Evolutionary conservation across 2,113 vertebrate genomes (phyloP).

Genomic region (Rhabdomys dilectus): DNA sequence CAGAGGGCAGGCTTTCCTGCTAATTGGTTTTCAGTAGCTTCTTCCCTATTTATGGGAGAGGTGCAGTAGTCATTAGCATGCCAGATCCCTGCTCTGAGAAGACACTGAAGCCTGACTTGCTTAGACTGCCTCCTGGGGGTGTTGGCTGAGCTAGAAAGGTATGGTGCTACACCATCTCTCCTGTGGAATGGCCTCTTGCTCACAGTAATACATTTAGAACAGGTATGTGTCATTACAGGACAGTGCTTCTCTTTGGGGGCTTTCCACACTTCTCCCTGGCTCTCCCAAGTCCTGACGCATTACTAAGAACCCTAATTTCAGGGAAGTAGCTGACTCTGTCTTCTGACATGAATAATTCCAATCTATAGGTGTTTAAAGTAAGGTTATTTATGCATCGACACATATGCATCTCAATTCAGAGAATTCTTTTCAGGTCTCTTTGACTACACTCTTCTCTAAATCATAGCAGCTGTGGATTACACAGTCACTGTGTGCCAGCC

Average conservation of each 20-base stretch:
- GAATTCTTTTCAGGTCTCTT: not conserved
- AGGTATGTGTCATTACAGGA: not conserved
- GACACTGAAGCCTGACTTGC: not conserved
- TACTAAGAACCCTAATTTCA: not conserved
- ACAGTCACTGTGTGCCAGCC: not conserved
- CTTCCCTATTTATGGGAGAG: conserved; percentile 15
- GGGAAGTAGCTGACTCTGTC: not conserved
- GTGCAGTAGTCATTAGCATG: not conserved
- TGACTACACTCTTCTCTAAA: not conserved
- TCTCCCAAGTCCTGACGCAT: not conserved
- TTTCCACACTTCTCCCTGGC: not conserved
- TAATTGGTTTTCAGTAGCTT: not conserved
- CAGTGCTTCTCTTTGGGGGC: conserved; percentile 20
- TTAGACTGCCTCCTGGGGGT: not conserved
- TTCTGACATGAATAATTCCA: not conserved
- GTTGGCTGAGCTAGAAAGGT: not conserved
- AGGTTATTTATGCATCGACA: not conserved
- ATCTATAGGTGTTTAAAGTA: not conserved
- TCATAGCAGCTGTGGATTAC: not conserved
- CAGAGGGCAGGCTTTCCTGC: not conserved
- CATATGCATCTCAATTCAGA: conserved; percentile 13
- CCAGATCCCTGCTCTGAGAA: not conserved
- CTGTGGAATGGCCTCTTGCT: not conserved
- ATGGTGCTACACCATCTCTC: no score
- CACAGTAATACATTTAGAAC: not conserved